A percentile compares a stretch with the other conserved stretches of the same genome.
Conservation (phyloP, 2,113 vertebrate genomes). For the Ammodramus savannarum region DNA sequence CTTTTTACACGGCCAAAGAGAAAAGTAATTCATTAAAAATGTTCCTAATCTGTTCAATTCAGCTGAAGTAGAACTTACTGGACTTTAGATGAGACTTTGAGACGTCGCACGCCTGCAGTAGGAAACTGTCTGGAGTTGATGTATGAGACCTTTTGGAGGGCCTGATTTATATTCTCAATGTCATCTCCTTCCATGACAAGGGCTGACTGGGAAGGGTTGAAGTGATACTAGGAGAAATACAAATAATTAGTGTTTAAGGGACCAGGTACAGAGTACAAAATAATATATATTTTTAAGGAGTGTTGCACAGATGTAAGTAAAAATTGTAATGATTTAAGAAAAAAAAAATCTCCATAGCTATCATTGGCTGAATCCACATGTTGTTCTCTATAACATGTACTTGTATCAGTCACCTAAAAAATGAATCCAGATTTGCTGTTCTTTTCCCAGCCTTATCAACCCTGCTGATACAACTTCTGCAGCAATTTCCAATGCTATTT, state of each 20-base stretch:
- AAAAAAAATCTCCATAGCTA: background rate
- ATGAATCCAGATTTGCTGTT: background rate
- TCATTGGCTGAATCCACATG: background rate
- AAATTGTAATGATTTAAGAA: background rate
- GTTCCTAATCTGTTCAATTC: background rate
- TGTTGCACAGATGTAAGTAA: background rate
- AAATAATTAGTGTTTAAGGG: background rate
- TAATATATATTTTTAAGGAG: background rate
- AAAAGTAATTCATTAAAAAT: background rate
- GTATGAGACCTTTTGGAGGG: slow-evolving; percentile 92
- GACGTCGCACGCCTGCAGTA: slow-evolving; percentile 82
- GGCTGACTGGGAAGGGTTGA: slow-evolving; percentile 94
- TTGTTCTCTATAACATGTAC: background rate
- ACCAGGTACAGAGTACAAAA: background rate
- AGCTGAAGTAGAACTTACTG: slow-evolving; percentile 81
- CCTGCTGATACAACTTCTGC: background rate
- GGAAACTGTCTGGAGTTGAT: slow-evolving; percentile 97
- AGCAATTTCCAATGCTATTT: background rate
- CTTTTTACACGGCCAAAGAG: background rate
- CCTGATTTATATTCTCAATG: slow-evolving; percentile 87
- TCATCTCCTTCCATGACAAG: slow-evolving; percentile 96
- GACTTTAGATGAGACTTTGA: slow-evolving; percentile 89
- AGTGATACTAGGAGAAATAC: slow-evolving; percentile 86
- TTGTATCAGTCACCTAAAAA: background rate
- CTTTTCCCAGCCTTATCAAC: background rate